A percentile compares a stretch with the other conserved stretches of the same genome.
Evolutionary conservation across 2,888 invertebrate genomes (phyloP).

Genomic region (Neria commutata): DNA sequence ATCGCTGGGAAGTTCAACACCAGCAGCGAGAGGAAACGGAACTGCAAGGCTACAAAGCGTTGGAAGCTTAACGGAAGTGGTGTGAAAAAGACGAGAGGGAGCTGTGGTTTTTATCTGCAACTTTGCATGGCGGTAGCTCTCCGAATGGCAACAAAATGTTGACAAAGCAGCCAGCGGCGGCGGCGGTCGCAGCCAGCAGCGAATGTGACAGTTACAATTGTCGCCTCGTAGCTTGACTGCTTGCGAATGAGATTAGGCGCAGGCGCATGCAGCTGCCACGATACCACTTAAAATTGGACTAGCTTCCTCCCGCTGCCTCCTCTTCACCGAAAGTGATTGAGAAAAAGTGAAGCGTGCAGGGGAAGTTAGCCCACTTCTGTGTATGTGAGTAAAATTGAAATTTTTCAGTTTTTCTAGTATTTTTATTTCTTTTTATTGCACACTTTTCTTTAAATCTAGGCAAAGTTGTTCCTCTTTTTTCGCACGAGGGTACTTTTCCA

Average conservation of each 20-base stretch:
- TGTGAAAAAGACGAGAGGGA: constrained; percentile 12
- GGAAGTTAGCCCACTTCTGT: no score
- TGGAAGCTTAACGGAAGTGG: not conserved
- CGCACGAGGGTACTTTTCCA: no score
- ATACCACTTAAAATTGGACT: no score
- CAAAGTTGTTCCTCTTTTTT: no score
- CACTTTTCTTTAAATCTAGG: no score
- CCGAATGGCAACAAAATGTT: constrained; percentile 5
- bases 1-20: constrained; percentile 3
- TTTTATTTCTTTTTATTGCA: no score
- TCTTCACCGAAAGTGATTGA: no score
- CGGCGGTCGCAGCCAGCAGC: constrained; percentile 24
- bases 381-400: no score
- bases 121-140: constrained; percentile 12
- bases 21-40: constrained; percentile 21
- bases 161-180: constrained; percentile 24
- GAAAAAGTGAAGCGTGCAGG: no score
- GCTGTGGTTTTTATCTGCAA: constrained; percentile 25
- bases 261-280: constrained; percentile 1
- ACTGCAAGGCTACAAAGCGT: constrained; percentile 11
- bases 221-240: not conserved
- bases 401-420: no score
- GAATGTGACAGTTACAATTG: constrained; percentile 9
- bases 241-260: constrained; percentile 1
- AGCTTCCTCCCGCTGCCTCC: no score